Base-by-base conservation (phyloP, 2,888 invertebrate genomes). In the Ormyrus pomaceus region DNA sequence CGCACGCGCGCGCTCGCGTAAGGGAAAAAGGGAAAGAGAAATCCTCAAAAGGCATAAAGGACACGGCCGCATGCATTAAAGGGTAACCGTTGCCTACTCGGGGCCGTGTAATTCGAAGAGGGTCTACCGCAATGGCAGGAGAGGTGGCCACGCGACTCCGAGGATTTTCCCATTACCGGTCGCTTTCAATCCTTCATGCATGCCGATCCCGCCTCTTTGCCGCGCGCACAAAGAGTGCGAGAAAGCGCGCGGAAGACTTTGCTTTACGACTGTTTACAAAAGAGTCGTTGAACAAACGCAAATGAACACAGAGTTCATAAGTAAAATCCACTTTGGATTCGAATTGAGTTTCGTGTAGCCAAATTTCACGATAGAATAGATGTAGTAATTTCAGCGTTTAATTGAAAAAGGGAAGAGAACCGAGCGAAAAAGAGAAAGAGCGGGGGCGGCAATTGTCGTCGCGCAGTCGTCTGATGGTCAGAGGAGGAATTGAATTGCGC, bases 1-100 rank as follows among this genome's bases (percentile, higher is more conserved):
- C 64, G 64, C 59, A 19, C 46, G 19, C 64, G 19, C 64, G 6
- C 55, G 73, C 55, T 64, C 64, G 56, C 64, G 73, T 11, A 77
- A 65, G 62, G 82, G 81, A 82, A 83, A 81, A 74, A 80, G 56
- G 71, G 82, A 83, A 82, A 84, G 79, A 84, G 86, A 86, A 87
- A 86, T 88, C 84, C 86, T 87, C 86, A 86, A 88, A 88, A 88
- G 88, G 87, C 85, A 89, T 88, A 89, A 89, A 89, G 88, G 87
- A 86, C 83, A 84, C 86, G 88, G 87, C 87, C 88, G 86, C 84
- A 86, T 79, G 86, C 85, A 87, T 79, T 76, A 79, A 79, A 81
- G 79, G 69, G 81, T 72, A 72, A 75, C 59, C 70, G 19, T 55
- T 64, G 56, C 2, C 45, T 62, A n/a, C 46, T 10, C 10, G 56